phyloP scores from a whole-genome alignment of 2,888 invertebrate species.

The Amiota communis region DNA sequence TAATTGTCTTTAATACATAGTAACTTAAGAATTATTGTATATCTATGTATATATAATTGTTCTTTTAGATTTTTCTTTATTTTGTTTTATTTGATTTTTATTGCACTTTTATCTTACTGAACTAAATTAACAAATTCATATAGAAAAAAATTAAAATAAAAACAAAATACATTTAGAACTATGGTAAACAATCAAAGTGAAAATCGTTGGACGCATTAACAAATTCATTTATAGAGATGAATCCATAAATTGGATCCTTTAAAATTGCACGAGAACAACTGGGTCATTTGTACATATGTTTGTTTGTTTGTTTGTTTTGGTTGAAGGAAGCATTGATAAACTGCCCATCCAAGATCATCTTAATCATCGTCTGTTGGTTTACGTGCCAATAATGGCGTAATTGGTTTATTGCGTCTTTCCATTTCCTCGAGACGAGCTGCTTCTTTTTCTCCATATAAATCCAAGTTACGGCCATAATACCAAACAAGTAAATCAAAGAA shows the following conservation, averaged over 20 bases:
- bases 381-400: slow-evolving; percentile 64
- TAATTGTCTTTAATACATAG: too few species aligned
- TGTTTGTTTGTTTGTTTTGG: too few species aligned
- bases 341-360: slow-evolving; percentile 36
- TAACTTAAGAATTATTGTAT: too few species aligned
- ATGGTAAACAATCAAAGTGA: slow-evolving; percentile 1
- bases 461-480: slow-evolving; percentile 76
- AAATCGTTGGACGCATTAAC: slow-evolving; percentile 18
- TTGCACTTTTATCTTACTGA: slow-evolving; percentile 12
- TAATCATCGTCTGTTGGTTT: slow-evolving; percentile 44
- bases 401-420: slow-evolving; percentile 58
- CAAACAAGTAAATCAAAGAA: slow-evolving; percentile 78
- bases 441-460: slow-evolving; percentile 75
- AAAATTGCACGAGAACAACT: too few species aligned
- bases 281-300: slow-evolving; percentile 12
- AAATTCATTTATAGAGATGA: slow-evolving; percentile 27
- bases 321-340: not conserved
- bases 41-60: too few species aligned
- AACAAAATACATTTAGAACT: not conserved
- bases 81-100: not conserved
- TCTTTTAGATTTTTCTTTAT: too few species aligned
- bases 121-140: slow-evolving; percentile 24
- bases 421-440: slow-evolving; percentile 53
- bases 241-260: not conserved
- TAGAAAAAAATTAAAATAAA: not conserved